Percentiles rank a stretch among this genome's conserved stretches.
These are phyloP conservation scores for Cydia strobilella DNA, from an alignment of 1,140 invertebrate genomes.

Conservation along the genomic window DNA sequence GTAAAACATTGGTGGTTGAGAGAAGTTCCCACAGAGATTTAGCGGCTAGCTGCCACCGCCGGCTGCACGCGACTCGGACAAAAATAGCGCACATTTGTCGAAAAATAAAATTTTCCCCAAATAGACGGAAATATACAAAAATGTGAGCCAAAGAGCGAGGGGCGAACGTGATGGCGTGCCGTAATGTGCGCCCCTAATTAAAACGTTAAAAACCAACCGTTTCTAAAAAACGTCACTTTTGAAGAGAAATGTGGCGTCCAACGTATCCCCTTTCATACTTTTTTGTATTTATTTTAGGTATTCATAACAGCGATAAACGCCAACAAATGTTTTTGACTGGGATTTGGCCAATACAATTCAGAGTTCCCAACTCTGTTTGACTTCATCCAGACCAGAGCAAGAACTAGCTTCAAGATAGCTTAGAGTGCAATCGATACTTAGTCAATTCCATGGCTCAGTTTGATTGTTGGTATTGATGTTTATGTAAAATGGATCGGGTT, in stretches of 20 bases:
- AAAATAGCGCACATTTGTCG: constrained; percentile 78
- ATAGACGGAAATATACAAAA: constrained; percentile 80
- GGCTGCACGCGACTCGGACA: constrained; percentile 72
- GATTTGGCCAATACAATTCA: not conserved
- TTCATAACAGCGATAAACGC: constrained; percentile 12
- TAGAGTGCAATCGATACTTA: constrained; percentile 6
- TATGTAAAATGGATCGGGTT: constrained; percentile 25
- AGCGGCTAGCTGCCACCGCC: constrained; percentile 60
- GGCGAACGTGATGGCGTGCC: constrained; percentile 72
- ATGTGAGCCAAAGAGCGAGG: constrained; percentile 74
- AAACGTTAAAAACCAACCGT: constrained; percentile 78
- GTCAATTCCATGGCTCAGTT: constrained; percentile 20
- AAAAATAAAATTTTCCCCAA: constrained; percentile 79
- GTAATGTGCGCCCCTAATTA: constrained; percentile 80
- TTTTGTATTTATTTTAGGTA: constrained; percentile 48
- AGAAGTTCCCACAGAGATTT: constrained; percentile 78
- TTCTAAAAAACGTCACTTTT: constrained; percentile 78
- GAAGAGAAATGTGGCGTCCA: constrained; percentile 77
- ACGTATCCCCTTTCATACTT: constrained; percentile 69
- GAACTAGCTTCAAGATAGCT: constrained; percentile 15
- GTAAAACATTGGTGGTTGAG: constrained; percentile 53
- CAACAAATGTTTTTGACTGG: constrained; percentile 4
- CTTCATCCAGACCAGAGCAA: not conserved
- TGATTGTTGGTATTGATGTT: constrained; percentile 31
- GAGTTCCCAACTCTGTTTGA: not conserved